These are phyloP conservation scores for Alviniconcha strummeri DNA, from an alignment of 2,888 invertebrate species.

Conservation along the genomic window DNA sequence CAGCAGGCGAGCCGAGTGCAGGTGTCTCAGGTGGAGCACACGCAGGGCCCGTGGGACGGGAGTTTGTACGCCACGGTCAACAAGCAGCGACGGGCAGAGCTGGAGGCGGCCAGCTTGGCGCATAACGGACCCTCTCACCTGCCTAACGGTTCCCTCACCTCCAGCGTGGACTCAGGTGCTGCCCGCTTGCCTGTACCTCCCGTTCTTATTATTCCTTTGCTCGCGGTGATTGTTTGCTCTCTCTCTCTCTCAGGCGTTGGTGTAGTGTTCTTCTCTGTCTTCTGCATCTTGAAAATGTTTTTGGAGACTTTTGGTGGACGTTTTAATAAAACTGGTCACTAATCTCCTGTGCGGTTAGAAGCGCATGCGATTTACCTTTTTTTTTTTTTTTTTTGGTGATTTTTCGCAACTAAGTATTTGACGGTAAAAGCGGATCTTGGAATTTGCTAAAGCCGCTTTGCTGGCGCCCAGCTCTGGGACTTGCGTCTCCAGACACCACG, in stretches of 20 bases:
- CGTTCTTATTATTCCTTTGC: constrained; percentile 9
- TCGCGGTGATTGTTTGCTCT: not conserved
- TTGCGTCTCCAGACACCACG: too few species aligned
- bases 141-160: constrained; percentile 79
- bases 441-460: too few species aligned
- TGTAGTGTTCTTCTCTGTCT: not conserved
- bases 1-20: constrained; percentile 14
- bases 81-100: constrained; percentile 64
- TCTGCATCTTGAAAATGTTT: constrained; percentile 6
- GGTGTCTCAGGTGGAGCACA: constrained; percentile 38
- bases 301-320: too few species aligned
- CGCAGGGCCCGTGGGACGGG: constrained; percentile 82
- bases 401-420: too few species aligned
- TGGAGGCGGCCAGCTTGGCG: constrained; percentile 31
- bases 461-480: too few species aligned
- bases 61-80: constrained; percentile 86
- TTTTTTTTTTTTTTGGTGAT: too few species aligned
- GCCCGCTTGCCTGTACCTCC: constrained; percentile 17
- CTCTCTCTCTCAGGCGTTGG: not conserved
- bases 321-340: too few species aligned
- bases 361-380: too few species aligned
- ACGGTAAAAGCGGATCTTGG: too few species aligned
- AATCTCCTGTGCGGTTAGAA: too few species aligned
- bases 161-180: constrained; percentile 94
- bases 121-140: constrained; percentile 57